Evolutionary conservation across 2,797 vertebrate genomes (phyloP), one percentile per base, ranked within the genome.

Genomic region (Esox masquinongy): DNA sequence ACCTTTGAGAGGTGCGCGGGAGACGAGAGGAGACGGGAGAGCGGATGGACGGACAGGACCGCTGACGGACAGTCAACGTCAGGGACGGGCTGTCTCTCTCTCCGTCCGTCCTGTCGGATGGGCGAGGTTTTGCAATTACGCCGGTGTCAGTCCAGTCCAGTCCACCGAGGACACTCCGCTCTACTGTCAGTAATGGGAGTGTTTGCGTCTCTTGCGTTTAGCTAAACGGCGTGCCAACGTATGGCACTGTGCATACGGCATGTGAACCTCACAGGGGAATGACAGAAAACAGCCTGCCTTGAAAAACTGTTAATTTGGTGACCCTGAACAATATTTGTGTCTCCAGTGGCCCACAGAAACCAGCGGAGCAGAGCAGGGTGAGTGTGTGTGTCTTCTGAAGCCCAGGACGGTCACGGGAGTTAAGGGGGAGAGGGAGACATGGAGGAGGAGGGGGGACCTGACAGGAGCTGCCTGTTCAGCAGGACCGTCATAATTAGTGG

Each of bases 1-100:
- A 96, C 93, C 94, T 95, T 94, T 83, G 90, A 85, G 85, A 26
- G 68, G 76, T 72, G 43, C 12, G 43, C 9, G 43, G 12, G 74
- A 78, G 76, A 66, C 31, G 70, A 68, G 68, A 74, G 81, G 80
- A 71, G 1, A 29, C 59, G 16, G 2, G 53, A 29, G 15, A 68
- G 75, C 49, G 75, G 15, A 75, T 67, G 81, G 68, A 61, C 29
- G 68, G 47, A 22, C 24, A 4, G 29, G 29, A 82, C 36, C 9
- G 80, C 64, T 26, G 15, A 64, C 16, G 61, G 61, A 22, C n/a
- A n/a, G 19, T 56, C 12, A 22, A 43, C 9, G 39, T 47, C 63
- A 34, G 63, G 63, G 63, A 31, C 29, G 63, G 16, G 80, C 79
- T 73, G 59, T 77, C 69, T 70, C 29, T 81, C 78, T 74, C 47